Conservation (phyloP, 2,888 invertebrate species). For the Drosophila fulvimacula region DNA sequence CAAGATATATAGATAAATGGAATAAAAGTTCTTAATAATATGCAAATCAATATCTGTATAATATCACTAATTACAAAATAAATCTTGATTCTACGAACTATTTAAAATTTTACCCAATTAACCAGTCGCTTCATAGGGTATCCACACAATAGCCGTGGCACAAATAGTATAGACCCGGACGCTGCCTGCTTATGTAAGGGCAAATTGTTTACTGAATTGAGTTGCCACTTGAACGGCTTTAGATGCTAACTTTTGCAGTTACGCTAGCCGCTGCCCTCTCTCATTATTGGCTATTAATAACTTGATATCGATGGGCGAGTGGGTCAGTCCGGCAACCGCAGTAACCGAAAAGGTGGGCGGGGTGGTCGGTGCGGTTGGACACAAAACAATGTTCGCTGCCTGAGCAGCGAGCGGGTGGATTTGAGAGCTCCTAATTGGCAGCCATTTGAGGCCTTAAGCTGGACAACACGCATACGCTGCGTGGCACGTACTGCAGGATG, state of each 20-base stretch:
- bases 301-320: conserved; percentile 73
- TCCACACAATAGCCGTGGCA: neutral
- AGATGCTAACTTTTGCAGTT: conserved; percentile 35
- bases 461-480: conserved; percentile 62
- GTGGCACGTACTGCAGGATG: conserved; percentile 44
- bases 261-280: neutral
- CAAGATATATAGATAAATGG: no score
- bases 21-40: no score
- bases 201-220: conserved; percentile 74
- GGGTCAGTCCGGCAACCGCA: conserved; percentile 55
- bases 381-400: conserved; percentile 65
- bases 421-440: conserved; percentile 61
- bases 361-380: conserved; percentile 56
- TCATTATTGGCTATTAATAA: conserved; percentile 78
- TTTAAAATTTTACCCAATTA: neutral
- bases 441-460: conserved; percentile 66
- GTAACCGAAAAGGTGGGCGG: conserved; percentile 25
- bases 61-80: neutral
- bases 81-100: neutral
- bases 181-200: conserved; percentile 44
- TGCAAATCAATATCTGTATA: neutral
- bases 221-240: conserved; percentile 65
- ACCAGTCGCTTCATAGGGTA: conserved; percentile 23
- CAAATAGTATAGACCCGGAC: conserved; percentile 3
- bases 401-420: conserved; percentile 3